Evolutionary conservation across 2,888 invertebrate genomes (phyloP).

Genomic region (Bombylius major): DNA sequence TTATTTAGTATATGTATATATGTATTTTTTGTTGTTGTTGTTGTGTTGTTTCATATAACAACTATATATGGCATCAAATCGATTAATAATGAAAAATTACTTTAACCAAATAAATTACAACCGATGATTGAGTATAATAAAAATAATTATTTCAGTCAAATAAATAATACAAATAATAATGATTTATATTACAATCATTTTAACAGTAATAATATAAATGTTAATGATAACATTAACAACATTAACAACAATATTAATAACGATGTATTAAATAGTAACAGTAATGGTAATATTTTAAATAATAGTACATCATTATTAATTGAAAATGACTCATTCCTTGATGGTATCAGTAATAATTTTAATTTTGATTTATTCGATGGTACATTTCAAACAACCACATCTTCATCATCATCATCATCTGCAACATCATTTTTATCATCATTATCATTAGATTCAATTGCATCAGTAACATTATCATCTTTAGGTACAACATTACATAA

Average conservation of each 20-base stretch:
- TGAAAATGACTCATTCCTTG: background rate
- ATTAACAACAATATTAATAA: background rate
- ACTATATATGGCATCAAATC: no score
- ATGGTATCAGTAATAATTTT: background rate
- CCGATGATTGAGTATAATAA: conserved; percentile 14
- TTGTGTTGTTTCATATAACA: no score
- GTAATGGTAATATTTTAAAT: background rate
- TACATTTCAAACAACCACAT: background rate
- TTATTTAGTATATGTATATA: no score
- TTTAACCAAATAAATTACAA: conserved; percentile 5
- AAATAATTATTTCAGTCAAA: conserved; percentile 6
- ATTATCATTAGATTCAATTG: background rate
- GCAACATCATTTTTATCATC: background rate
- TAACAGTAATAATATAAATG: background rate
- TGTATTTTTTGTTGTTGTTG: no score
- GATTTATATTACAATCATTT: conserved; percentile 1
- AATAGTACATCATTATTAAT: background rate
- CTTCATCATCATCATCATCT: background rate
- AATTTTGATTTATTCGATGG: background rate
- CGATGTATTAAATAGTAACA: background rate
- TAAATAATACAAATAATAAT: conserved; percentile 3
- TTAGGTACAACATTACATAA: background rate
- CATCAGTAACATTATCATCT: background rate
- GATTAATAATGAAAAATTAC: conserved; percentile 4
- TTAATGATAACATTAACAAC: background rate